A percentile compares a stretch with the other conserved stretches of the same genome.
phyloP scores from a whole-genome alignment of 2,888 invertebrate genomes.

The Selenia dentaria region DNA sequence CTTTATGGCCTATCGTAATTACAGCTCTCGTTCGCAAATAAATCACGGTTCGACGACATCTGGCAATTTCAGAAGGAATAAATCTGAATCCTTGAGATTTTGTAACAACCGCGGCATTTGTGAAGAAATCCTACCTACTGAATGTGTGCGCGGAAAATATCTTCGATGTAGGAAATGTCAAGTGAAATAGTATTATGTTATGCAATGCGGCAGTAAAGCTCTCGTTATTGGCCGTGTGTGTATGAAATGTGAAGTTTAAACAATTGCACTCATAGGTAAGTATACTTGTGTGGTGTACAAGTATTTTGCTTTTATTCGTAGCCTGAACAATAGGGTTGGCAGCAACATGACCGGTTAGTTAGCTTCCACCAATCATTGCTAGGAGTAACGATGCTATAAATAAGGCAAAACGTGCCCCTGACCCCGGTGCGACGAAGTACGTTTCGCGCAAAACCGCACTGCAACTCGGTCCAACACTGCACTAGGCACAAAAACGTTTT shows the following conservation, averaged over 20 bases:
- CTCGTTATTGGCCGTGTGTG: conserved; percentile 48
- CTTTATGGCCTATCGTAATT: conserved; percentile 65
- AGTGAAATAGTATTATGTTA: conserved; percentile 45
- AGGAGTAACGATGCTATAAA: conserved; percentile 80
- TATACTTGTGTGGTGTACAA: conserved; percentile 33
- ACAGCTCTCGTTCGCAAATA: conserved; percentile 53
- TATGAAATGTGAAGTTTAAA: conserved; percentile 61
- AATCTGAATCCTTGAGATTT: conserved; percentile 32
- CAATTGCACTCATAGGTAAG: conserved; percentile 61
- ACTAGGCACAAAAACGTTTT: conserved; percentile 22
- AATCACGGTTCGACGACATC: conserved; percentile 56
- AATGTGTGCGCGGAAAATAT: conserved; percentile 29
- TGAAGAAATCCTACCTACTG: conserved; percentile 10
- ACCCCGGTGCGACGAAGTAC: conserved; percentile 57
- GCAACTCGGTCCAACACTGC: conserved; percentile 28
- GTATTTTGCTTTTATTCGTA: conserved; percentile 71
- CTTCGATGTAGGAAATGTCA: conserved; percentile 43
- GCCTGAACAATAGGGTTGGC: conserved; percentile 72
- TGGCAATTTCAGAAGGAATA: conserved; percentile 41
- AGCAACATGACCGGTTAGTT: conserved; percentile 62
- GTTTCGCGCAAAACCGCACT: conserved; percentile 24
- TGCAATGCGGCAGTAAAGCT: conserved; percentile 63
- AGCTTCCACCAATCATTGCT: conserved; percentile 69
- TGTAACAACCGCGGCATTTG: conserved; percentile 17
- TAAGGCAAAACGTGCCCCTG: conserved; percentile 76